Evolutionary conservation across 2,888 invertebrate species (phyloP).

Genomic region (Meta bourneti): DNA sequence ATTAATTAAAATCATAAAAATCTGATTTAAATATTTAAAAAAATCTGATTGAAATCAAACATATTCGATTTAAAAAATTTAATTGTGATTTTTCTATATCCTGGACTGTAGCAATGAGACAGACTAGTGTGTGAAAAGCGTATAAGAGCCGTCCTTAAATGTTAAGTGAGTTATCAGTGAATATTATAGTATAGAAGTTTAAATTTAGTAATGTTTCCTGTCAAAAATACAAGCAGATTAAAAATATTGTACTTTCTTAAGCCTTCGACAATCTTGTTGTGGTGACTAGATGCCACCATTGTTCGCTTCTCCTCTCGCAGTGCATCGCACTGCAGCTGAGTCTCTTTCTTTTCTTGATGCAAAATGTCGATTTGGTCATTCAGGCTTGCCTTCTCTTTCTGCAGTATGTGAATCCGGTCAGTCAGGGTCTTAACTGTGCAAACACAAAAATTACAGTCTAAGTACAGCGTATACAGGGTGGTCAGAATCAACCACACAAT

Average conservation of each 20-base stretch:
- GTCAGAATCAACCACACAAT: background rate
- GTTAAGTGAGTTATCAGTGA: too few relatives aligned
- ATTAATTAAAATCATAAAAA: too few relatives aligned
- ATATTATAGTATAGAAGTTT: too few relatives aligned
- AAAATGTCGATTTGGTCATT: slow-evolving; percentile 52
- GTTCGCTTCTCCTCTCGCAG: background rate
- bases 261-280: slow-evolving; percentile 25
- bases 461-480: background rate
- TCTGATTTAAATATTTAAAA: too few relatives aligned
- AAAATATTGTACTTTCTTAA: slow-evolving; percentile 32
- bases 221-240: too few relatives aligned
- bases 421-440: slow-evolving; percentile 47
- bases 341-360: slow-evolving; percentile 35
- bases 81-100: too few relatives aligned
- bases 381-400: slow-evolving; percentile 39
- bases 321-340: slow-evolving; percentile 25
- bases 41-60: too few relatives aligned
- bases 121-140: too few relatives aligned
- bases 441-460: background rate
- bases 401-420: slow-evolving; percentile 45
- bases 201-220: too few relatives aligned
- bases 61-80: too few relatives aligned
- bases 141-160: too few relatives aligned
- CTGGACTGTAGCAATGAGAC: too few relatives aligned
- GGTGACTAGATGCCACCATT: slow-evolving; percentile 33